Base-by-base conservation (phyloP, 1,140 invertebrate species). In the Cyphomyrmex costatus region DNA sequence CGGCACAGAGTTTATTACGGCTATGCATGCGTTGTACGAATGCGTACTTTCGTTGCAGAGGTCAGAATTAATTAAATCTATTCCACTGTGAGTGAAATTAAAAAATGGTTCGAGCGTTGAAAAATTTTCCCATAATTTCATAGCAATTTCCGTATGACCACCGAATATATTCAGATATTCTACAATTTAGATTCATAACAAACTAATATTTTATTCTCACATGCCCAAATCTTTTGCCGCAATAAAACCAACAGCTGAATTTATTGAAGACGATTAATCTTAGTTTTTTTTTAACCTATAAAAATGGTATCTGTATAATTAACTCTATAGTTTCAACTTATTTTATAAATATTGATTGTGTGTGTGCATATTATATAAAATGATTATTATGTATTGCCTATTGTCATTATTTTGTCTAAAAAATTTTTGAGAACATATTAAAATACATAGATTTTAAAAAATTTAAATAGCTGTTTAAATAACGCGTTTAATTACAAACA, bases 61-160 rank as follows among this genome's bases (percentile, higher is more conserved):
- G 51, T 49, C 19, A 36, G 30, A 74, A 83, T 61, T 74, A 83
- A 83, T 83, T 83, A 60, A 73, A 83, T 83, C 68, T 60, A 8
- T 61, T 42, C 49, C 6, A 30, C 42, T 30, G 24, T 27, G 24
- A 70, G 21, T n/a, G 8, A 46, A 60, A 19, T 73, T 83, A 30
- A 73, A 49, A 83, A 74, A 83, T 27, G 14, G 14, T 60, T 24
- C 27, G 27, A 3, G 8, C 36, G 14, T 36, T 30, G 24, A 82
- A 82, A 83, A 83, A 83, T 46, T 33, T 24, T 74, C 6, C 14
- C 46, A 33, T 70, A 33, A 83, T 61, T 61, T 74, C n/a, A 36
- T 56, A 46, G 21, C 33, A 21, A 56, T 56, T 16, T 42, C 19
- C 19, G 70, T 42, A n/a, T 42, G 46, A 21, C 14, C 7, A 36